Evolutionary conservation across 2,113 vertebrate species (phyloP), one percentile per base, ranked within the genome.

Genomic region (Cardinalis cardinalis): DNA sequence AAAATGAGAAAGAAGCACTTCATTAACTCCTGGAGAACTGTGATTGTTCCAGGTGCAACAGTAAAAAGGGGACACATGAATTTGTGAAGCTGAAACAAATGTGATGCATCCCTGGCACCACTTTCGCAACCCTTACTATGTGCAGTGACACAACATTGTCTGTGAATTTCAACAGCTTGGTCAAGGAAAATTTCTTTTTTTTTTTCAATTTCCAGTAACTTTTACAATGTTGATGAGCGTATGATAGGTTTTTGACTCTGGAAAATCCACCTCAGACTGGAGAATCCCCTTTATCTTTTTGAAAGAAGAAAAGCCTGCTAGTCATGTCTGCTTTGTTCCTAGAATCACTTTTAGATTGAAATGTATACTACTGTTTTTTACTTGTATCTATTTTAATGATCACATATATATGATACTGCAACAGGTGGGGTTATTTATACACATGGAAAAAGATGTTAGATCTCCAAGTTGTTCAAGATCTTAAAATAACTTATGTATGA

Each of bases 391-490:
- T 94, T 96, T 95, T 95, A 83, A 91, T 64, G 70, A 59, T 76
- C 74, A 70, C 70, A 87, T 92, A 49, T 90, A 89, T 84, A 71
- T 92, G 90, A 92, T 76, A 88, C 73, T 79, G 70, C 74, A 95
- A 92, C 95, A 95, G 90, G 92, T 96, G 90, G 73, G 72, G 52
- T 91, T 94, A 95, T 95, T 95, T 93, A 84, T 95, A 82, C 19
- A 73, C 66, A 63, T 76, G 81, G 74, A 87, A 90, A 96, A 96
- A 92, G 34, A 87, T 64, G 86, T 60, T 91, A 89, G 56, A 87
- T 78, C 41, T 94, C 58, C 63, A 87, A 94, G 80, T 93, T 95
- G 88, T 84, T 94, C 84, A 87, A 79, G 95, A 73, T 66, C 92
- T 92, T 94, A 95, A 95, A 95, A 95, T 95, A 96, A 89, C 80